phyloP scores from a whole-genome alignment of 2,113 vertebrate species.

The Pluvianellus socialis region DNA sequence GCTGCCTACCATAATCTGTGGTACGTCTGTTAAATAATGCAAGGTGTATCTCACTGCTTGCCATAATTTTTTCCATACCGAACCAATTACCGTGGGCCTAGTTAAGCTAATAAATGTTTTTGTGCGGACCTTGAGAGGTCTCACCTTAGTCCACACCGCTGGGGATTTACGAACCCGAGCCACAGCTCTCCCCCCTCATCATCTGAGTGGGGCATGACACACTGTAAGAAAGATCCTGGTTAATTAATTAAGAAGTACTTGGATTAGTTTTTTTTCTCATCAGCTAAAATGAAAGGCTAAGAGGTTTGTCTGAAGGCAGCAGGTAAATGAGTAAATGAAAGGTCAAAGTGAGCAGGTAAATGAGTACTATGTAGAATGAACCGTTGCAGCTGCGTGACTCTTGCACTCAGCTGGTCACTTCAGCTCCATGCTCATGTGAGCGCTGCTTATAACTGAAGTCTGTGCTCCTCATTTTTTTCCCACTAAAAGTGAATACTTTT shows the following conservation, averaged over 20 bases:
- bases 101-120: too few relatives aligned
- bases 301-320: not conserved
- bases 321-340: not conserved
- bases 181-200: too few relatives aligned
- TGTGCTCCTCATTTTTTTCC: not conserved
- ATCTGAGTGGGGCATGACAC: too few relatives aligned
- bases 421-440: not conserved
- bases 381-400: not conserved
- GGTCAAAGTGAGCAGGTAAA: not conserved
- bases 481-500: not conserved
- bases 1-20: too few relatives aligned
- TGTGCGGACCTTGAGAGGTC: too few relatives aligned
- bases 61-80: too few relatives aligned
- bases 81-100: too few relatives aligned
- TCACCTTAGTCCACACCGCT: too few relatives aligned
- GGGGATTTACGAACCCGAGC: too few relatives aligned
- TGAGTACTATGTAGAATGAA: not conserved
- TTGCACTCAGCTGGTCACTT: not conserved
- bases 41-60: too few relatives aligned
- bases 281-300: not conserved
- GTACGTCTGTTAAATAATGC: too few relatives aligned
- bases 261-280: not conserved
- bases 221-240: not conserved
- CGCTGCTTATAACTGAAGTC: not conserved
- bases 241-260: not conserved